Evolutionary conservation across 2,113 vertebrate genomes (phyloP), one percentile per base, ranked within the genome.

Genomic region (Progne subis): DNA sequence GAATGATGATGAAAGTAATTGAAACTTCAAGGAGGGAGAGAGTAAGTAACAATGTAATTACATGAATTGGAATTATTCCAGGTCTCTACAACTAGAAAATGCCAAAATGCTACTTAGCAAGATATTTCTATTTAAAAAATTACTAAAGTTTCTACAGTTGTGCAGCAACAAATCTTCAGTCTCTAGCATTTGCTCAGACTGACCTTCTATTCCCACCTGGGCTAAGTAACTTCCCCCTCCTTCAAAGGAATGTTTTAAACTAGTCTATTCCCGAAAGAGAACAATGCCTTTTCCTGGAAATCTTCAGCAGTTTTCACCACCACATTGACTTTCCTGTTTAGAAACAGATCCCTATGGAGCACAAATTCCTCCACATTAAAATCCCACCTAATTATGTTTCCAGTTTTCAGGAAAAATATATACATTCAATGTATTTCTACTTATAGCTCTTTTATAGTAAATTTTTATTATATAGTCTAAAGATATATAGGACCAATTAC

Each of bases 241-340:
- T 95, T 85, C 72, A 96, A 91, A 97, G 50, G 83, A 92, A 80
- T 83, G 65, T 37, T 95, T 94, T 95, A 88, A 94, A 67, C 63
- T n/a, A 2, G 3, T 56, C 56, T 92, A 81, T 90, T 96, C 94
- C 92, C 9, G 21, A 96, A 92, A 91, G 77, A 83, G 82, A 97
- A 94, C 85, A 96, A 96, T 91, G 63, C 18, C 32, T 90, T 85
- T 94, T 88, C 87, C 91, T 90, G 91, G 90, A 96, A 94, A 68
- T 76, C 69, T 82, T 97, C 61, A 79, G 26, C 31, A 14, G 3
- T 82, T 81, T 95, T 63, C 83, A 78, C 79, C 53, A 80, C 25
- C 67, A 72, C 64, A 16, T 59, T 59, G 82, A 80, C 68, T 92
- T 97, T 96, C 87, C 91, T 94, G 92, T 95, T 95, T 92, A 94